Percentiles rank a stretch among this genome's conserved stretches.
Evolutionary conservation across 2,888 invertebrate species (phyloP).

Genomic region (Drosophila subsilvestris): DNA sequence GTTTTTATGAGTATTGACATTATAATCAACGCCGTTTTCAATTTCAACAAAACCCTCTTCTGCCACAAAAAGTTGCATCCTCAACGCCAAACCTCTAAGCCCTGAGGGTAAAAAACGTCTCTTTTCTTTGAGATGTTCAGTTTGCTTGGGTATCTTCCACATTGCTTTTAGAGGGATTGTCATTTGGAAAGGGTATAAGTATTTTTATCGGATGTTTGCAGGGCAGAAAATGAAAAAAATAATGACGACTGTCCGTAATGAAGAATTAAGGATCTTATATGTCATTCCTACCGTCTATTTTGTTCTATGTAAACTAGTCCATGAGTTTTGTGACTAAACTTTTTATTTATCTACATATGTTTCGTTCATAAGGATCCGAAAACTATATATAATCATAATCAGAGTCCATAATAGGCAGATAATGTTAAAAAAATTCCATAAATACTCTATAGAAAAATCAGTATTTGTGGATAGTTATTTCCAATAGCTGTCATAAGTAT

Average conservation of each 20-base stretch:
- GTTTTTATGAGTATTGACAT: slow-evolving; percentile 78
- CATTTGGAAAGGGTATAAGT: neutral
- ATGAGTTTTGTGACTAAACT: no score
- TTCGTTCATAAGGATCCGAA: no score
- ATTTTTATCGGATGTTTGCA: no score
- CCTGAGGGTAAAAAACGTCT: slow-evolving; percentile 55
- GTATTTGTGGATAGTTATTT: neutral
- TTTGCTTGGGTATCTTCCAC: slow-evolving; percentile 53
- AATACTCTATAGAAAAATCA: no score
- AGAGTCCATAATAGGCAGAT: no score
- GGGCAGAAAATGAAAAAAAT: neutral
- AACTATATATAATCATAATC: no score
- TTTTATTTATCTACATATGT: no score
- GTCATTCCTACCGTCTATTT: no score
- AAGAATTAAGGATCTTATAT: no score
- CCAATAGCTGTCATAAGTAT: neutral
- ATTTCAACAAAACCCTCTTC: slow-evolving; percentile 62
- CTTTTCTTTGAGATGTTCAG: slow-evolving; percentile 58
- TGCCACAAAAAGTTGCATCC: slow-evolving; percentile 63
- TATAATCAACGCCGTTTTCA: slow-evolving; percentile 81
- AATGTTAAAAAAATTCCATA: no score
- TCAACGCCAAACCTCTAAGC: neutral
- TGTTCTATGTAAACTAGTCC: no score
- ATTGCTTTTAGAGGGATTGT: slow-evolving; percentile 6
- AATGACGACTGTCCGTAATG: no score